Base-by-base conservation (phyloP, 37 sponge, comb jelly and placozoan species). In the Aphrocallistes beatrix region DNA sequence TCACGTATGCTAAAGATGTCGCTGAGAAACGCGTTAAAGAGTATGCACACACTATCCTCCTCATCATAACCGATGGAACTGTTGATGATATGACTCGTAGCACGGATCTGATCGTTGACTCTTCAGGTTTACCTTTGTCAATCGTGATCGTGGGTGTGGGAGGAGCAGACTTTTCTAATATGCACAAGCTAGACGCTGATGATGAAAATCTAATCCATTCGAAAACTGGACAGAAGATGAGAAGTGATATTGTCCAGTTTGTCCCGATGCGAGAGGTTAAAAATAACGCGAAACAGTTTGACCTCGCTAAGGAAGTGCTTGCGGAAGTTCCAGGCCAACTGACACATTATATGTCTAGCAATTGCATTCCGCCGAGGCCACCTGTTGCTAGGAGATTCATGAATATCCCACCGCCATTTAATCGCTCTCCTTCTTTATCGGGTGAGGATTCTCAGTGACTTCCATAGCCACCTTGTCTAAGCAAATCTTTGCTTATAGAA, bases 71-170 rank as follows among this genome's bases (percentile, higher is more conserved):
- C 25, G 94, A 94, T 90, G 94, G 94, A 34, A 90, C 87, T 10
- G 91, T 94, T 37, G 88, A 91, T 28, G 95, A 94, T 82, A 94
- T 94, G 95, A 42, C 39, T 0, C 25, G 69, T 0, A 94, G 93
- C 30, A 82, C 89, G 36, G 93, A 94, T 84, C 45, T 90, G 36
- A 92, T 94, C 50, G 95, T 94, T 50, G 85, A 49, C 36, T 94
- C 93, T 8, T 92, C 93, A 37, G 81, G 51, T 32, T 88, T 91
- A 0, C 93, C 95, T 32, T 91, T 94, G 38, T 94, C 95, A 25
- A 91, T 94, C 51, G 93, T 94, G 37, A 94, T 94, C 81, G 95
- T 94, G n/a, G 95, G 95, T 50, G 93, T 94, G 34, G 95, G 95
- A 34, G 87, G 84, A 34, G 95, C 95, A 25, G 93, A 94, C 88